Evolutionary conservation across 2,797 vertebrate species (phyloP).

Genomic region (Sebastes iracundus): DNA sequence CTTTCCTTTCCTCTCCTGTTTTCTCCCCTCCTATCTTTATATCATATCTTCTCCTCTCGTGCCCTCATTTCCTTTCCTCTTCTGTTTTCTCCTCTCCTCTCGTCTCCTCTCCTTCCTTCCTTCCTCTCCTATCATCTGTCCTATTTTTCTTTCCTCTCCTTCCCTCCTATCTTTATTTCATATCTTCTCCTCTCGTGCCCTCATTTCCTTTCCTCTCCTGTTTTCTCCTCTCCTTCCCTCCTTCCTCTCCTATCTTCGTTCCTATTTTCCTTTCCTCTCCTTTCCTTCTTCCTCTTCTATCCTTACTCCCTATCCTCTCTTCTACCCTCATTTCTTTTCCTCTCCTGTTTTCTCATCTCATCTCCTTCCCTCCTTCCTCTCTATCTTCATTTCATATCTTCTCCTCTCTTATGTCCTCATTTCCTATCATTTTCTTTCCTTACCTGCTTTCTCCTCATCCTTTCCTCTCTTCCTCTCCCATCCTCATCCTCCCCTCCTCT

Average conservation of each 20-base stretch:
- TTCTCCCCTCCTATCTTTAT: too few relatives aligned
- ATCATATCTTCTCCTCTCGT: too few relatives aligned
- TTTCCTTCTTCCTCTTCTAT: too few relatives aligned
- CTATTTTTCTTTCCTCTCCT: neutral
- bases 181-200: too few relatives aligned
- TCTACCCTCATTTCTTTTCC: neutral
- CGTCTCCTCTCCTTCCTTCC: too few relatives aligned
- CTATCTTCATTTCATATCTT: neutral
- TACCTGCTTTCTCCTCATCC: accelerated
- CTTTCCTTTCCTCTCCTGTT: too few relatives aligned
- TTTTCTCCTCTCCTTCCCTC: neutral
- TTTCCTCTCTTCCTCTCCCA: neutral
- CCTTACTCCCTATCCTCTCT: neutral
- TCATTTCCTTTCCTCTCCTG: neutral
- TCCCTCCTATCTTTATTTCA: neutral
- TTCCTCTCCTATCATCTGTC: too few relatives aligned
- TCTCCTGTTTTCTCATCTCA: neutral
- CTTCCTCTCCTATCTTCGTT: neutral
- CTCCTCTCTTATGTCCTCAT: accelerated
- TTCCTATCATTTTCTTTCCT: neutral
- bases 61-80: too few relatives aligned
- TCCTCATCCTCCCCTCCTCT: neutral
- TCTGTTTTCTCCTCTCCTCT: too few relatives aligned
- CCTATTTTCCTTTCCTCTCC: neutral
- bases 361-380: neutral